Evolutionary conservation across 2,797 vertebrate genomes (phyloP).

Genomic region (Galagoides demidoff): DNA sequence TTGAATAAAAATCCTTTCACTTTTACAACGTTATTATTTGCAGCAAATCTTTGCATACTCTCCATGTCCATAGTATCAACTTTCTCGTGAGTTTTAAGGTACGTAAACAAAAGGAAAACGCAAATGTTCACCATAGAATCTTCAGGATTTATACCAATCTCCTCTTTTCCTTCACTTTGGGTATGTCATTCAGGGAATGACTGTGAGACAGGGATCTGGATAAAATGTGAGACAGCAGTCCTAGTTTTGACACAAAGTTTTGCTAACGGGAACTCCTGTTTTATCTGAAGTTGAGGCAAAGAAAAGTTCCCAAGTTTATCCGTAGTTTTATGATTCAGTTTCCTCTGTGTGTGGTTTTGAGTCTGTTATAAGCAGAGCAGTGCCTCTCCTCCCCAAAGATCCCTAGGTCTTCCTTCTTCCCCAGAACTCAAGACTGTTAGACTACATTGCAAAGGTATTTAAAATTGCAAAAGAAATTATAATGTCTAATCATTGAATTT

Average conservation of each 20-base stretch:
- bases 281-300: neutral
- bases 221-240: neutral
- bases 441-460: neutral
- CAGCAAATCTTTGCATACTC: neutral
- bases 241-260: conserved; percentile 13
- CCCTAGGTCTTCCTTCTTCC: neutral
- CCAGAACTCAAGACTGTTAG: neutral
- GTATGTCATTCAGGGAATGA: neutral
- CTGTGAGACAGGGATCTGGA: neutral
- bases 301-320: neutral
- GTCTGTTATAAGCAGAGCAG: neutral
- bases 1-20: neutral
- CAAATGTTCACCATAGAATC: neutral
- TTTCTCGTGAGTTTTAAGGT: neutral
- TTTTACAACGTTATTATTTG: neutral
- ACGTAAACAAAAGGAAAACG: neutral
- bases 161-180: neutral
- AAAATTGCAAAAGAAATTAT: neutral
- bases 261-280: neutral
- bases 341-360: neutral
- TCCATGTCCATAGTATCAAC: neutral
- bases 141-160: neutral
- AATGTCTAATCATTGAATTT: neutral
- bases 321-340: neutral
- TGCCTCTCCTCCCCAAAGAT: neutral